Evolutionary conservation across 2,113 vertebrate genomes (phyloP), one percentile per base, ranked within the genome.

Genomic region (Damaliscus lunatus): DNA sequence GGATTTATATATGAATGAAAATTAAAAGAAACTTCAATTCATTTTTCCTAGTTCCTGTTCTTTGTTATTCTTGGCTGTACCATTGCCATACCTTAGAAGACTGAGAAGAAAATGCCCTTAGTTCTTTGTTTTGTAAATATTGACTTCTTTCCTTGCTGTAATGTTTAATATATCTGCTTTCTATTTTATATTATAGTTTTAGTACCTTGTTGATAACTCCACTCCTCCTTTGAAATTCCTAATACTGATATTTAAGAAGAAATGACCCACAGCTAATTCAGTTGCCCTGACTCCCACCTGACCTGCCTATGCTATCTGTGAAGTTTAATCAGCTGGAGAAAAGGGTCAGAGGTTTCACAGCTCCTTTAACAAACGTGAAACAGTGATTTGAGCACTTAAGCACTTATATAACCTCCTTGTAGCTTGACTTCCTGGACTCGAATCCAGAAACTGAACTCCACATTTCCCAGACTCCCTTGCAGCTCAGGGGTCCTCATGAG

Each of bases 51-150:
- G 67, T 91, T 91, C 80, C 94, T 60, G 55, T 46, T 86, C 94
- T 94, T 92, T 96, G 94, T 98, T 96, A 78, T 96, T 96, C 87
- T 98, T 97, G 94, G 90, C 96, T 95, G 36, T 57, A 21, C 88
- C n/a, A 29, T 14, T 78, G 36, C 60, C 86, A 60, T 40, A 88
- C 16, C 81, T 80, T 71, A 84, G 82, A 86, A 80, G 52, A 93
- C 0, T 80, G 82, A 52, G 78, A 43, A 86, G 13, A n/a, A 74
- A 33, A 64, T 48, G 57, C 90, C 62, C 80, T 74, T 77, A 46
- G 48, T 77, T 85, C 83, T 96, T 60, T 94, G 84, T 95, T 96
- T 96, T 84, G 88, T 95, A 96, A 97, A 97, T 87, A 94, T 17
- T 46, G 81, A 67, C 80, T 91, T 87, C 88, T 64, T 96, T 97